Percentiles rank a stretch among this genome's conserved stretches.
Conservation (phyloP, 2,113 vertebrate genomes). For the Perccottus glenii region DNA sequence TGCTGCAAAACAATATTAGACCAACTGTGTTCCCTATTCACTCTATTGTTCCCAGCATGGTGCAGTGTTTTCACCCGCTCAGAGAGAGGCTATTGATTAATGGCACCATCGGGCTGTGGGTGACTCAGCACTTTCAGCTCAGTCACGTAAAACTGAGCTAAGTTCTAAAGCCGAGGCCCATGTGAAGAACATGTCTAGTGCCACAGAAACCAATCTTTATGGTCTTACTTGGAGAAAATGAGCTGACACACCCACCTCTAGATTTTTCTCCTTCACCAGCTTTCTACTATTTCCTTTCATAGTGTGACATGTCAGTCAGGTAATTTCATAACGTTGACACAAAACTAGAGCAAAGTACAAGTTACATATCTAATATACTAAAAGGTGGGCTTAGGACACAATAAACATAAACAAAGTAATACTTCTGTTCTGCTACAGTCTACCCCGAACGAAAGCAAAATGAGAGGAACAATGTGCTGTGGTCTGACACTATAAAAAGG, state of each 20-base stretch:
- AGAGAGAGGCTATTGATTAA: conserved; percentile 46
- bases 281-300: too few relatives aligned
- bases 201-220: too few relatives aligned
- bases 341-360: conserved; percentile 36
- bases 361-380: not conserved
- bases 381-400: too few relatives aligned
- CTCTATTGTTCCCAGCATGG: conserved; percentile 13
- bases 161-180: not conserved
- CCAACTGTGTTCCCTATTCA: conserved; percentile 1
- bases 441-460: conserved; percentile 33
- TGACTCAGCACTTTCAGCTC: conserved; percentile 50
- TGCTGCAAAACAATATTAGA: not conserved
- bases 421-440: not conserved
- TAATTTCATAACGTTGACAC: not conserved
- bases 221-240: too few relatives aligned
- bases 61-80: conserved; percentile 25
- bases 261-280: too few relatives aligned
- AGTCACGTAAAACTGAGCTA: conserved; percentile 16
- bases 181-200: too few relatives aligned
- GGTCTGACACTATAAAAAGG: conserved; percentile 15
- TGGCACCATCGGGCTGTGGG: conserved; percentile 12
- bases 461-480: not conserved
- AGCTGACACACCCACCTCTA: too few relatives aligned
- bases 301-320: not conserved
- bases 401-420: too few relatives aligned